Conservation (phyloP, 1,140 invertebrate species). For the Pinna nobilis region DNA sequence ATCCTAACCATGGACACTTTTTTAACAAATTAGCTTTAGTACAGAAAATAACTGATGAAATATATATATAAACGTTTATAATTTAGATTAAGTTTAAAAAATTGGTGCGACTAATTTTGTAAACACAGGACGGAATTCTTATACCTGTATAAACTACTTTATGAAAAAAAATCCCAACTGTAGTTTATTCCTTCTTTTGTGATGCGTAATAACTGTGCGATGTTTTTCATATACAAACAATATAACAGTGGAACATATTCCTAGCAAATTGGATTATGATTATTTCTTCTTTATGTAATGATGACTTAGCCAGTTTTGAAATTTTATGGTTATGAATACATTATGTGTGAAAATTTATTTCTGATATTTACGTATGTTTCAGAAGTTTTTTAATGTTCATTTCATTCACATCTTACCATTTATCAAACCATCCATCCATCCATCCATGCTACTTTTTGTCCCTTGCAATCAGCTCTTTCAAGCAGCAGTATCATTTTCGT, state of each 20-base stretch:
- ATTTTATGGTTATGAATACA: neutral
- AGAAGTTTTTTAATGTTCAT: neutral
- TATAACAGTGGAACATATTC: neutral
- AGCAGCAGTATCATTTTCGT: conserved; percentile 25
- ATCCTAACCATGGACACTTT: too few species aligned
- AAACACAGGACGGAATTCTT: too few species aligned
- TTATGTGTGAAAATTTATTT: neutral
- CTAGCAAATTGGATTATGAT: neutral
- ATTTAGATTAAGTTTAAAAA: too few species aligned
- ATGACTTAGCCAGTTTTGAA: neutral
- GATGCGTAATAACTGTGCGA: too few species aligned
- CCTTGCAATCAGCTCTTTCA: conserved; percentile 19
- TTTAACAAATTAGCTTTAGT: too few species aligned
- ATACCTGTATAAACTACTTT: too few species aligned
- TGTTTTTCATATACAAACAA: neutral
- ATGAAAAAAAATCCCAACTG: too few species aligned
- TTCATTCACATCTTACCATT: conserved; percentile 11
- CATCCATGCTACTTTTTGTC: conserved; percentile 44
- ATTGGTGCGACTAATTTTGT: too few species aligned
- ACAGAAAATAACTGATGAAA: too few species aligned
- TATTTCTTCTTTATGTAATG: neutral
- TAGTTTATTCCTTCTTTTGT: too few species aligned
- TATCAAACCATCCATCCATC: conserved; percentile 46
- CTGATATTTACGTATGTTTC: neutral
- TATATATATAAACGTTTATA: too few species aligned